Conservation (phyloP, 2,888 invertebrate genomes). For the Drosophila kuntzei region DNA sequence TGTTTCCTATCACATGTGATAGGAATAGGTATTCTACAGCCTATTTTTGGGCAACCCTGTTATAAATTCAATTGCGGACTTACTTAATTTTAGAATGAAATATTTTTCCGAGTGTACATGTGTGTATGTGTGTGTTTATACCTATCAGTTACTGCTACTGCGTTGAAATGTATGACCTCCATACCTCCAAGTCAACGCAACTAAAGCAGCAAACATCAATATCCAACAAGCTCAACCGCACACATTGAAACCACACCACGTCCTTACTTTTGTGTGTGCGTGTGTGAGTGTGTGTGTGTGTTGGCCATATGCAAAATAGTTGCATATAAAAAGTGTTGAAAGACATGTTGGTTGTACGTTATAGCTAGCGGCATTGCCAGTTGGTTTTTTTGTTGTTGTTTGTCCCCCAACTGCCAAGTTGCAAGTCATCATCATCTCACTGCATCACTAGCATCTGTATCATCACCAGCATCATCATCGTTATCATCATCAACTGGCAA, state of each 20-base stretch:
- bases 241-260: constrained; percentile 30
- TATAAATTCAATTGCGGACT: too few species aligned
- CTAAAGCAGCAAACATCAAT: constrained; percentile 62
- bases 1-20: too few species aligned
- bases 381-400: constrained; percentile 47
- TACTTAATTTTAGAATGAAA: too few species aligned
- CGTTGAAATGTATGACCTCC: constrained; percentile 42
- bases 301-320: constrained; percentile 76
- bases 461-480: constrained; percentile 7
- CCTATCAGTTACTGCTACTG: constrained; percentile 63
- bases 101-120: not conserved
- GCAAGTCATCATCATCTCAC: constrained; percentile 47
- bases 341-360: constrained; percentile 58
- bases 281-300: constrained; percentile 9
- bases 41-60: too few species aligned
- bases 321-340: constrained; percentile 73
- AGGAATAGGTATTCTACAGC: too few species aligned
- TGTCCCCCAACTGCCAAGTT: constrained; percentile 26
- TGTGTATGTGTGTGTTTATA: constrained; percentile 3
- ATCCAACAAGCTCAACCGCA: constrained; percentile 44
- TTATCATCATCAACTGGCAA: constrained; percentile 42
- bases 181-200: constrained; percentile 42
- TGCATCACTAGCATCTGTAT: constrained; percentile 20
- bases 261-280: not conserved
- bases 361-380: constrained; percentile 54